phyloP scores from a whole-genome alignment of 2,113 vertebrate species.

The Hippotragus niger region DNA sequence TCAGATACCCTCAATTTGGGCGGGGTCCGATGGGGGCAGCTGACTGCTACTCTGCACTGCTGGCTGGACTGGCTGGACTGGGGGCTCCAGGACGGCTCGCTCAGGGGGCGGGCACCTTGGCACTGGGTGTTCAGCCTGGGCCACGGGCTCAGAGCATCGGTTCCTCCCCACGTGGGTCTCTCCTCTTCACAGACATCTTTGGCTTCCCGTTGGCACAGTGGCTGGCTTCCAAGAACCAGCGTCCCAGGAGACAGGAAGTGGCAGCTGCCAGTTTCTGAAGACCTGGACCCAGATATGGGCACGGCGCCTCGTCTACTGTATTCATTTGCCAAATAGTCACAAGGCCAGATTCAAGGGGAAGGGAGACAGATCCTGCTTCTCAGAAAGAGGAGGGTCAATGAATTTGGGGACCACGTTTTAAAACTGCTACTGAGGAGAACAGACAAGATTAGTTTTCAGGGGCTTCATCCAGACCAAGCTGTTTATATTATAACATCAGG shows the following conservation, averaged over 20 bases:
- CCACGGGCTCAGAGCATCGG: not conserved
- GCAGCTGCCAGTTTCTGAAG: conserved; percentile 39
- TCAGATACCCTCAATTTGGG: rapidly evolving
- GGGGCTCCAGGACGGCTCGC: not conserved
- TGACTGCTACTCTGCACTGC: not conserved
- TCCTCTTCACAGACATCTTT: not conserved
- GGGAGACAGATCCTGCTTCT: not conserved
- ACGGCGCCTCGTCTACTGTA: not conserved
- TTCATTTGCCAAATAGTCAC: conserved; percentile 21
- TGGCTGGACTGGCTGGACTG: not conserved
- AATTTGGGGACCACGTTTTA: not conserved
- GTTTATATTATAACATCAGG: rapidly evolving
- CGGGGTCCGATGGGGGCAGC: not conserved
- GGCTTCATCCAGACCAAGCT: not conserved
- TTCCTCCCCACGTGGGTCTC: not conserved
- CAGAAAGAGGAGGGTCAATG: not conserved
- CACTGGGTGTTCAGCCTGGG: not conserved
- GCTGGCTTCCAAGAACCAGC: conserved; percentile 21
- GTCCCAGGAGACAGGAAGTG: conserved; percentile 50
- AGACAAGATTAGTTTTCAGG: not conserved
- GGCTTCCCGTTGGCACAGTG: not conserved
- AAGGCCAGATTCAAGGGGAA: not conserved
- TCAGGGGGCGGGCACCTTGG: not conserved
- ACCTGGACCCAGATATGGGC: conserved; percentile 8
- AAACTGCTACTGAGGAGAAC: not conserved